Evolutionary conservation across 2,797 vertebrate genomes (phyloP), one percentile per base, ranked within the genome.

Genomic region (Chaetophractus vellerosus): DNA sequence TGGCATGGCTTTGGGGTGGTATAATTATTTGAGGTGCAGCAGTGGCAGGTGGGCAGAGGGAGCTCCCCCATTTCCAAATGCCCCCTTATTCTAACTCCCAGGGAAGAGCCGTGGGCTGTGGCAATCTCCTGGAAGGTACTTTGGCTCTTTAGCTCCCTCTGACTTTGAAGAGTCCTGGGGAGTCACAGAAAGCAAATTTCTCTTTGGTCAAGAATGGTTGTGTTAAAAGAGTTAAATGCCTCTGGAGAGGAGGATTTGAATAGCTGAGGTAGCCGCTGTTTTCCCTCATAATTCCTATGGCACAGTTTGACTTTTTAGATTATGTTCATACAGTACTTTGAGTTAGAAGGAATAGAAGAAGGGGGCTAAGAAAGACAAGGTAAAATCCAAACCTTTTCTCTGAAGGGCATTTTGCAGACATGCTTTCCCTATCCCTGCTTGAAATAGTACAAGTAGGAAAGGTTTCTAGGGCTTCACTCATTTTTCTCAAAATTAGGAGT

Each of bases 261-360:
- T 23, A 3, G 28, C 26, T 0, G 9, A 31, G 26, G 26, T 10
- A 28, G 69, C 26, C 72, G 59, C 12, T 63, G 10, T 55, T 81
- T 71, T 74, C 33, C 26, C 15, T 28, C 41, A 33, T 72, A 41
- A 74, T 69, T 76, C 21, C 28, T 50, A 19, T 9, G 36, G 11
- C 21, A 33, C 19, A 36, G 11, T 24, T 66, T 76, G 31, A 66
- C 18, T 71, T 86, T 64, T 82, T 71, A 85, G 61, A 80, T 74
- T 50, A 16, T 55, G 9, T 36, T 79, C 72, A 81, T 31, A n/a
- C 0, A 36, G 68, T 33, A 75, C 8, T 90, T 76, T 86, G 57
- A 75, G 76, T 82, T 79, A 84, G 87, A 89, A 91, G 21, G 24
- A 93, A 81, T 9, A 85, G 18, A 80, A 86, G 15, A 59, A 33